Evolutionary conservation across 2,797 vertebrate genomes (phyloP).

Genomic region (Erethizon dorsatum): DNA sequence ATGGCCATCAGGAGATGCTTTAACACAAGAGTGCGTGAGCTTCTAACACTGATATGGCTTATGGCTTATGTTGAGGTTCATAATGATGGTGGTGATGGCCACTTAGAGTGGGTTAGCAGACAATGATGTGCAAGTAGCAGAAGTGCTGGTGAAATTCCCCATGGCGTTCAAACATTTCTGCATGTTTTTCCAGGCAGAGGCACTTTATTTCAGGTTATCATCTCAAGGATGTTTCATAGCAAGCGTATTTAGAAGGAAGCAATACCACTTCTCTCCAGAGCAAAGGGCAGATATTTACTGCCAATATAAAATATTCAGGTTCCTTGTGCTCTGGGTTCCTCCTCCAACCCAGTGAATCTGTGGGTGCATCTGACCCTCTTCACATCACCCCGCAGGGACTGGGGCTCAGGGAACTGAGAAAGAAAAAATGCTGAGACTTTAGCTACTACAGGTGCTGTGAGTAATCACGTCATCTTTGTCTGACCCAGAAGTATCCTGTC

Average conservation of each 20-base stretch:
- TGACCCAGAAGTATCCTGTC: neutral
- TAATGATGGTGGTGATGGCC: neutral
- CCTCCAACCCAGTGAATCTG: neutral
- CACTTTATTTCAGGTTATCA: neutral
- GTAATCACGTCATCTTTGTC: neutral
- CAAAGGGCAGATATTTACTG: neutral
- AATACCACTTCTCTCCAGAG: neutral
- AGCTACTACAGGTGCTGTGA: neutral
- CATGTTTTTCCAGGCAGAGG: neutral
- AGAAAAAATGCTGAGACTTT: neutral
- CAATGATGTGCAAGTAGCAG: neutral
- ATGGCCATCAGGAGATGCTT: neutral
- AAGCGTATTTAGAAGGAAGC: neutral
- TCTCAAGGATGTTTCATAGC: neutral
- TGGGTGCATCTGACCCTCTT: neutral
- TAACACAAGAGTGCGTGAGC: neutral
- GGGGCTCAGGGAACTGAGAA: neutral
- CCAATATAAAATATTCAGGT: neutral
- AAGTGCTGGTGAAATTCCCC: neutral
- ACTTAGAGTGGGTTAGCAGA: neutral
- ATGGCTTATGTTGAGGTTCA: neutral
- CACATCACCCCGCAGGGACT: neutral
- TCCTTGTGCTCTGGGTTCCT: neutral
- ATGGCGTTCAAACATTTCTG: neutral
- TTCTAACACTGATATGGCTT: neutral